Percentiles rank a stretch among this genome's conserved stretches.
Conservation (phyloP, 2,888 invertebrate genomes). For the Acanthosepion pharaonis region DNA sequence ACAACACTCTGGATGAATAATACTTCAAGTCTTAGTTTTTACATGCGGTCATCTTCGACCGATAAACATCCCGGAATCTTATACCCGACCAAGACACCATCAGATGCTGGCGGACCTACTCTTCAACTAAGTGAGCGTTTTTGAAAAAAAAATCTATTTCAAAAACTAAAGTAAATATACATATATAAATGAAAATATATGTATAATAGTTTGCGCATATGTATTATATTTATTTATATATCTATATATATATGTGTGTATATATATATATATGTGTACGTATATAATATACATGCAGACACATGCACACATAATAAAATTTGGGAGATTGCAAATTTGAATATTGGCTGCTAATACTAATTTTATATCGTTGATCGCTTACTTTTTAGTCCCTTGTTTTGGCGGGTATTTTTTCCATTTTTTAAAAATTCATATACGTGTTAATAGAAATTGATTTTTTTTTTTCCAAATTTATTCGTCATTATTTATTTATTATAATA, state of each 20-base stretch:
- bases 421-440: too few species aligned
- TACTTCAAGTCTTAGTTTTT: constrained; percentile 16
- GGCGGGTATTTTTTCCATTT: too few species aligned
- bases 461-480: not conserved
- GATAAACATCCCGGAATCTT: not conserved
- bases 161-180: constrained; percentile 34
- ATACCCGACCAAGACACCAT: not conserved
- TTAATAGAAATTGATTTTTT: too few species aligned
- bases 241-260: not conserved
- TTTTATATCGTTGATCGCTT: not conserved
- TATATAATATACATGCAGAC: not conserved
- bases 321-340: not conserved
- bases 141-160: not conserved
- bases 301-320: not conserved
- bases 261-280: too few species aligned
- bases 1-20: not conserved
- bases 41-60: not conserved
- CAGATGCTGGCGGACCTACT: constrained; percentile 25
- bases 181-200: not conserved
- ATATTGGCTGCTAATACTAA: not conserved
- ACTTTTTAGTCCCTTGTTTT: not conserved
- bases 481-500: not conserved
- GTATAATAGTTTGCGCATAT: not conserved
- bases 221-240: not conserved
- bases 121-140: constrained; percentile 33